Evolutionary conservation across 2,113 vertebrate genomes (phyloP).

Genomic region (Tragulus kanchil): DNA sequence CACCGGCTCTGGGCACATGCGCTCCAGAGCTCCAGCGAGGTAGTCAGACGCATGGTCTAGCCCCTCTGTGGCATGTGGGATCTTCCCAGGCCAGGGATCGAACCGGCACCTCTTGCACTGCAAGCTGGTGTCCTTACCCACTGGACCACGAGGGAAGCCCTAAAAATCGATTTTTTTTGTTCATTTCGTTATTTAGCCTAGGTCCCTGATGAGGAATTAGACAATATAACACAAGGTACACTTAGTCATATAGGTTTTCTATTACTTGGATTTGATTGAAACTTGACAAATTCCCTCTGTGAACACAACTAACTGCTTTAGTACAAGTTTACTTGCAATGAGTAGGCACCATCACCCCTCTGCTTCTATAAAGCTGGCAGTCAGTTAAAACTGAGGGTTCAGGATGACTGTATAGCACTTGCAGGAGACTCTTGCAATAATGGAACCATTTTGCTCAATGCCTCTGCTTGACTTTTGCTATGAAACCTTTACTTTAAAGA

Average conservation of each 20-base stretch:
- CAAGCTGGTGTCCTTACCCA: too few species aligned
- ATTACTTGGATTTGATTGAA: background rate
- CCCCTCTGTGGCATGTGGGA: too few species aligned
- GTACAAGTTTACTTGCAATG: rapidly evolving
- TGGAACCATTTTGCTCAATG: background rate
- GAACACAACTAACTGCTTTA: background rate
- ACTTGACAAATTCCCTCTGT: background rate
- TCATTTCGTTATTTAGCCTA: background rate
- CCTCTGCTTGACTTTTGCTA: rapidly evolving
- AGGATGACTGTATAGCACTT: background rate
- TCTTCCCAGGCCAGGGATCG: too few species aligned
- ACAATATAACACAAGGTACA: background rate
- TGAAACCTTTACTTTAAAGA: background rate
- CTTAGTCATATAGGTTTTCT: background rate
- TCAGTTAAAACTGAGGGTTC: background rate
- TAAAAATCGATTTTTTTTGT: too few species aligned
- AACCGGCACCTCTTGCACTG: too few species aligned
- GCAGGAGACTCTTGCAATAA: background rate
- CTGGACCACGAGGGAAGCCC: too few species aligned
- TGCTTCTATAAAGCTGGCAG: background rate
- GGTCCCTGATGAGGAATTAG: background rate
- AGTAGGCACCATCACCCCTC: background rate
- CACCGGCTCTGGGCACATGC: too few species aligned
- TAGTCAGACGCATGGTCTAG: too few species aligned
- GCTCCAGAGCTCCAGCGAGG: too few species aligned